A percentile compares a stretch with the other conserved stretches of the same genome.
Conservation (phyloP, 2,113 vertebrate genomes). For the Manacus vitellinus region DNA sequence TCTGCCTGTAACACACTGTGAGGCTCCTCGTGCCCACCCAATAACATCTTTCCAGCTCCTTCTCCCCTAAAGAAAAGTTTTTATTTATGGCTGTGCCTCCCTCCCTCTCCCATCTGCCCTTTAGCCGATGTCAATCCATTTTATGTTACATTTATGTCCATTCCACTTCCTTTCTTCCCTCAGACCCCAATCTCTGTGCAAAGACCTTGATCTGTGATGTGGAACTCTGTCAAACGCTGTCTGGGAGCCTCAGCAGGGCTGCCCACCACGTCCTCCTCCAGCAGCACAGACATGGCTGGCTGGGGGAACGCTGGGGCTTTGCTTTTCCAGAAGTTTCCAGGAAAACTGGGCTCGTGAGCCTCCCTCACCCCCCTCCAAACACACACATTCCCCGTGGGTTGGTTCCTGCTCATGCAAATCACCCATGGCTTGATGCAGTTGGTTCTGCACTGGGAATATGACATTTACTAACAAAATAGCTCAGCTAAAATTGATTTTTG, state of each 20-base stretch:
- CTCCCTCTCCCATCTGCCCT: slow-evolving; percentile 66
- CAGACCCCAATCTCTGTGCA: slow-evolving; percentile 76
- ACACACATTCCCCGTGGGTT: accelerated
- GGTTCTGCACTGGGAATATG: not conserved
- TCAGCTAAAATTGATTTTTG: not conserved
- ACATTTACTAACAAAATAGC: not conserved
- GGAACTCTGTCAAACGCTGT: slow-evolving; percentile 70
- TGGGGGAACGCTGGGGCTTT: not conserved
- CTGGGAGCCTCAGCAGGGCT: slow-evolving; percentile 46
- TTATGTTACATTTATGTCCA: slow-evolving; percentile 72
- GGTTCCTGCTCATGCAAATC: not conserved
- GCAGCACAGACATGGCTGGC: not conserved
- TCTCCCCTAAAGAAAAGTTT: slow-evolving; percentile 61
- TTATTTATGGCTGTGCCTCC: slow-evolving; percentile 55
- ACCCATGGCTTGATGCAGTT: accelerated
- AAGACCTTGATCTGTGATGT: slow-evolving; percentile 76
- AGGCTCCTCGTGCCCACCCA: not conserved
- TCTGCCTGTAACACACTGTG: not conserved
- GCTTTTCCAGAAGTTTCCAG: not conserved
- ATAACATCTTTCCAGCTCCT: not conserved
- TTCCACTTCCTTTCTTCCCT: slow-evolving; percentile 58
- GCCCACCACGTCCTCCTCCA: not conserved
- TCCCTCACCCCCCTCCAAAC: not conserved
- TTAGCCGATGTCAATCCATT: slow-evolving; percentile 75
- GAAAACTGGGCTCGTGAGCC: accelerated